phyloP scores from a whole-genome alignment of 2,113 vertebrate genomes.

The Oreamnos americanus region DNA sequence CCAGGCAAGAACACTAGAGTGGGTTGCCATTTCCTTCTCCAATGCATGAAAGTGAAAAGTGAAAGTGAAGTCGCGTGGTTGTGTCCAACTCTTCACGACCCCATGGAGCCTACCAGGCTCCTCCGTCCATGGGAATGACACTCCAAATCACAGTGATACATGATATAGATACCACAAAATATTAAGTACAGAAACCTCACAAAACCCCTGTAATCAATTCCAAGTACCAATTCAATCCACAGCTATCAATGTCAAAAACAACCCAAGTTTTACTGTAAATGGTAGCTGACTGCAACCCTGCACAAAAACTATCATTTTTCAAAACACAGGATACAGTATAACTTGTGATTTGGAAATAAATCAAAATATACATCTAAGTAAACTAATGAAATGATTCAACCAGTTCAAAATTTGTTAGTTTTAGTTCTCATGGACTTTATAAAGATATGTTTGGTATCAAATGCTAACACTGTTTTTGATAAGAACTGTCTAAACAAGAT shows the following conservation, averaged over 20 bases:
- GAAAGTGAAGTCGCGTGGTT: too few relatives aligned
- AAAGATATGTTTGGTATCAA: conserved; percentile 68
- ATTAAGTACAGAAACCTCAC: neutral
- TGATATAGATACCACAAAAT: neutral
- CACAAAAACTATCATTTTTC: conserved; percentile 12
- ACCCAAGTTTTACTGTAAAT: conserved; percentile 34
- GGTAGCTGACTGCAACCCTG: neutral
- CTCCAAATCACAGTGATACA: neutral
- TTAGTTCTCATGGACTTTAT: conserved; percentile 47
- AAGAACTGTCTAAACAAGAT: conserved; percentile 72
- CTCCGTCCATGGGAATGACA: neutral
- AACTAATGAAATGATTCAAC: conserved; percentile 53
- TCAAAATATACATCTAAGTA: conserved; percentile 54
- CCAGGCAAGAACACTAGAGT: too few relatives aligned
- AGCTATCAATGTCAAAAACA: conserved; percentile 27
- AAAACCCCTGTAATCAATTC: conserved; percentile 22
- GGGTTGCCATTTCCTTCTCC: too few relatives aligned
- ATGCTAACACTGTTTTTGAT: conserved; percentile 63
- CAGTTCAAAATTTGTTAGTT: conserved; percentile 64
- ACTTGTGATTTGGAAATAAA: conserved; percentile 56
- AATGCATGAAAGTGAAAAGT: too few relatives aligned
- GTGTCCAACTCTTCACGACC: too few relatives aligned
- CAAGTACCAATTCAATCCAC: neutral
- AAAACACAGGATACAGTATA: conserved; percentile 53
- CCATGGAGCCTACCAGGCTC: too few relatives aligned